Percentiles rank a stretch among this genome's conserved stretches.
These are phyloP conservation scores for Pyralis farinalis DNA, from an alignment of 2,888 invertebrate species.

Conservation along the genomic window DNA sequence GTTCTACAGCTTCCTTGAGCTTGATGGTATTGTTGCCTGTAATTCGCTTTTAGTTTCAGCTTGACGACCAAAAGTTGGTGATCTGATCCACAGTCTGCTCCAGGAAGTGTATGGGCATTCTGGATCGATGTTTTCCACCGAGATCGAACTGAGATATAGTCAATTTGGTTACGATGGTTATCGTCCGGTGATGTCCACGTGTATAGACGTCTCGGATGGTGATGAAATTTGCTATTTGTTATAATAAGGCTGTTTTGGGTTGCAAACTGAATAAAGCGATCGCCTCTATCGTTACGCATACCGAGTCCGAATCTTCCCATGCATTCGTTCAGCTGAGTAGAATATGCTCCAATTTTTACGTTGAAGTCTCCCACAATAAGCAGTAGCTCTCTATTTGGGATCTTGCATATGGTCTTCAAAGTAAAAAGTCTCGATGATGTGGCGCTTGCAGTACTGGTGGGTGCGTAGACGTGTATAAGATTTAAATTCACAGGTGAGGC, in stretches of 20 bases:
- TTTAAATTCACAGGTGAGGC: background rate
- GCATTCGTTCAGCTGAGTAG: constrained; percentile 1
- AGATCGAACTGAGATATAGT: constrained; percentile 14
- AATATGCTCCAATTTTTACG: constrained; percentile 16
- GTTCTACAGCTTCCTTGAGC: background rate
- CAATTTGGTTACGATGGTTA: constrained; percentile 15
- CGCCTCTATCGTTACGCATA: constrained; percentile 18
- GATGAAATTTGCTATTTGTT: constrained; percentile 13
- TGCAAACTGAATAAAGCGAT: constrained; percentile 14
- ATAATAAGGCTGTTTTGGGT: constrained; percentile 6
- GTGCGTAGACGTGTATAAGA: constrained; percentile 2
- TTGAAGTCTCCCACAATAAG: constrained; percentile 16
- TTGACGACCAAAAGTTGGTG: background rate
- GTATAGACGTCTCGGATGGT: constrained; percentile 14
- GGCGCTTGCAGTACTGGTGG: background rate
- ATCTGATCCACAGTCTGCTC: background rate
- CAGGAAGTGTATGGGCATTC: constrained; percentile 2
- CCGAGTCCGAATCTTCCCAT: constrained; percentile 17
- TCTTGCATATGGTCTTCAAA: background rate
- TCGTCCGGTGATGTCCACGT: constrained; percentile 16
- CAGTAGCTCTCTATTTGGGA: constrained; percentile 13
- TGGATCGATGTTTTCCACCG: constrained; percentile 12
- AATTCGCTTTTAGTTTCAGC: background rate
- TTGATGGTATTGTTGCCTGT: background rate
- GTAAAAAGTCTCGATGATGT: background rate